Percentiles rank a stretch among this genome's conserved stretches.
Evolutionary conservation across 2,113 vertebrate species (phyloP).

Genomic region (Siniperca chuatsi): DNA sequence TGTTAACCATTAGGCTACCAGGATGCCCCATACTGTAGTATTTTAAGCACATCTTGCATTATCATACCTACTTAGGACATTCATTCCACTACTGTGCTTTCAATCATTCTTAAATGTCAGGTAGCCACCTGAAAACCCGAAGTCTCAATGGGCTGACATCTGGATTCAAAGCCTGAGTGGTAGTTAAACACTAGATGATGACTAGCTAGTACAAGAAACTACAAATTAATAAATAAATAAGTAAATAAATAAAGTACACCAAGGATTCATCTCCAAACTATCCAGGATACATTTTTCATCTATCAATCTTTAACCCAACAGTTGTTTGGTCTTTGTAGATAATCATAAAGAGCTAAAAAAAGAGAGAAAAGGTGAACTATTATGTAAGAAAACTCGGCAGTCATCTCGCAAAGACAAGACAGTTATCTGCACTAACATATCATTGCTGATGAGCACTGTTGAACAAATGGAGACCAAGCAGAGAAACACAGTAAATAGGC

Average conservation of each 20-base stretch:
- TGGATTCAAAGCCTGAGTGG: conserved; percentile 41
- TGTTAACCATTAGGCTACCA: neutral
- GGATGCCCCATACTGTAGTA: neutral
- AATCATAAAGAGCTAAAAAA: neutral
- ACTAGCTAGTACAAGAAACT: conserved; percentile 11
- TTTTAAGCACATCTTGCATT: conserved; percentile 25
- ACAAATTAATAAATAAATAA: conserved; percentile 4
- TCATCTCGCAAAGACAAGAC: neutral
- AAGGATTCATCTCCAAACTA: neutral
- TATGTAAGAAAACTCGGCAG: neutral
- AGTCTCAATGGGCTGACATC: conserved; percentile 37
- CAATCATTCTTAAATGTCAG: conserved; percentile 40
- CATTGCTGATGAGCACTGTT: conserved; percentile 30
- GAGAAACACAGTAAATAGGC: conserved; percentile 33
- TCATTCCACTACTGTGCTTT: neutral
- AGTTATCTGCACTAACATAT: conserved; percentile 15
- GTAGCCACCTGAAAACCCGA: conserved; percentile 42
- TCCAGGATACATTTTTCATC: neutral
- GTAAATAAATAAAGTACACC: neutral
- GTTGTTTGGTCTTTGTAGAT: neutral
- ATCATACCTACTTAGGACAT: conserved; percentile 14
- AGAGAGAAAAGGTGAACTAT: neutral
- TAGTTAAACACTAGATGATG: conserved; percentile 32
- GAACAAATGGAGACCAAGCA: conserved; percentile 24
- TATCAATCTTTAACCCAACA: neutral